These are phyloP conservation scores for Nestor notabilis DNA, from an alignment of 2,113 vertebrate species.

Conservation along the genomic window DNA sequence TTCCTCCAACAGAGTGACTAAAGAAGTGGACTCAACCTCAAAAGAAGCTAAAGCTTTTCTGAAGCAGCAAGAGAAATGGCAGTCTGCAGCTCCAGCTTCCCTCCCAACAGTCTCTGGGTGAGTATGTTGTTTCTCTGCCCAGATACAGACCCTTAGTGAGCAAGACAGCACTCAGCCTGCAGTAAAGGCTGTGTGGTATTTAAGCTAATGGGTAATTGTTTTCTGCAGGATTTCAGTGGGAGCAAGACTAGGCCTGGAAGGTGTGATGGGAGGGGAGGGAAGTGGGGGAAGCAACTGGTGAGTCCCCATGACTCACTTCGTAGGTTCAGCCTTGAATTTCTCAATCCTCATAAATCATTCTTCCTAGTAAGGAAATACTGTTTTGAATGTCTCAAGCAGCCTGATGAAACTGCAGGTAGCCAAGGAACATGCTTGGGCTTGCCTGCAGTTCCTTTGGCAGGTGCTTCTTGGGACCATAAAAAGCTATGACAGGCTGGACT, in stretches of 20 bases:
- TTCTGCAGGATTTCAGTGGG: neutral
- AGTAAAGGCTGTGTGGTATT: neutral
- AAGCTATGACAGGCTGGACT: neutral
- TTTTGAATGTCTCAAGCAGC: neutral
- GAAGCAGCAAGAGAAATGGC: slow-evolving; percentile 78
- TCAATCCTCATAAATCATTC: neutral
- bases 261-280: neutral
- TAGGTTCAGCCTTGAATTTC: neutral
- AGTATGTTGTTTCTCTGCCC: slow-evolving; percentile 11
- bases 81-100: neutral
- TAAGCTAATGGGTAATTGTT: neutral
- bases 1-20: slow-evolving; percentile 82
- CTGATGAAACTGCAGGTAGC: neutral
- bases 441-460: neutral
- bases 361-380: neutral
- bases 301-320: neutral
- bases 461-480: neutral
- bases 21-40: slow-evolving; percentile 90
- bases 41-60: slow-evolving; percentile 89
- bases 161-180: neutral
- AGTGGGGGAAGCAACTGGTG: neutral
- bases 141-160: neutral
- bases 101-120: slow-evolving; percentile 75
- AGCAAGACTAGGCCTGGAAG: neutral
- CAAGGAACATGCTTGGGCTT: neutral